These are phyloP conservation scores for Sternarchorhynchus goeldii DNA, from an alignment of 2,797 vertebrate genomes.

Conservation along the genomic window DNA sequence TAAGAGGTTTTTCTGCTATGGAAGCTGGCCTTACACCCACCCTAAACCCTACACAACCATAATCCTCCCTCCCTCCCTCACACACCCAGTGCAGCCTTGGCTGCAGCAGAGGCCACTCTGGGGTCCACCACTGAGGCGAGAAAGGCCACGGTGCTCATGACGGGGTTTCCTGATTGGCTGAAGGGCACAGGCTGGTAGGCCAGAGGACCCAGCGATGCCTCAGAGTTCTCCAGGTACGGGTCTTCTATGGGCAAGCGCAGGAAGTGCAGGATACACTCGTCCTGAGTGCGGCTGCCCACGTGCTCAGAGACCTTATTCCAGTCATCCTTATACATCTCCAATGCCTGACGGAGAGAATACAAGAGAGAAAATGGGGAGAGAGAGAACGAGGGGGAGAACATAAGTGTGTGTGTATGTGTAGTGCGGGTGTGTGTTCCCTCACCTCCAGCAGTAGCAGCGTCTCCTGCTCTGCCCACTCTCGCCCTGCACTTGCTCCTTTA, in stretches of 20 bases:
- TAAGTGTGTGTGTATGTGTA: too few relatives aligned
- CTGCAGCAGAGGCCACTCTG: conserved; percentile 90
- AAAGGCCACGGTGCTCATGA: conserved; percentile 98
- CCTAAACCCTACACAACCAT: not conserved
- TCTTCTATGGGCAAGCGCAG: conserved; percentile 94
- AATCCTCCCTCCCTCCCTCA: conserved; percentile 7
- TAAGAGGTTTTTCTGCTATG: too few relatives aligned
- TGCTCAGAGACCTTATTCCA: conserved; percentile 99
- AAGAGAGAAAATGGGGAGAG: not conserved
- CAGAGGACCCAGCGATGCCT: conserved; percentile 89
- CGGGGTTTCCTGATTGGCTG: conserved; percentile 95
- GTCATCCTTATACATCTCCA: conserved; percentile 98
- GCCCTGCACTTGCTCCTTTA: conserved; percentile 91
- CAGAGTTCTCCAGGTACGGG: conserved; percentile 93
- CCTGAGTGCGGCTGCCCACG: conserved; percentile 93
- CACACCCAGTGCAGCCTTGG: conserved; percentile 91
- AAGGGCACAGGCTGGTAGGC: conserved; percentile 95
- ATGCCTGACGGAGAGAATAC: conserved; percentile 75
- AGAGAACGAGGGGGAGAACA: not conserved
- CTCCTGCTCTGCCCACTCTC: conserved; percentile 98
- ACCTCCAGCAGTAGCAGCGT: conserved; percentile 93
- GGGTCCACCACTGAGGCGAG: conserved; percentile 96
- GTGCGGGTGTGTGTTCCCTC: conserved; percentile 51
- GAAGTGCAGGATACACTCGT: conserved; percentile 97
- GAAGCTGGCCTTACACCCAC: not conserved